Evolutionary conservation across 2,888 invertebrate species (phyloP), one percentile per base, ranked within the genome.

Genomic region (Hirtodrosophila alboralis): DNA sequence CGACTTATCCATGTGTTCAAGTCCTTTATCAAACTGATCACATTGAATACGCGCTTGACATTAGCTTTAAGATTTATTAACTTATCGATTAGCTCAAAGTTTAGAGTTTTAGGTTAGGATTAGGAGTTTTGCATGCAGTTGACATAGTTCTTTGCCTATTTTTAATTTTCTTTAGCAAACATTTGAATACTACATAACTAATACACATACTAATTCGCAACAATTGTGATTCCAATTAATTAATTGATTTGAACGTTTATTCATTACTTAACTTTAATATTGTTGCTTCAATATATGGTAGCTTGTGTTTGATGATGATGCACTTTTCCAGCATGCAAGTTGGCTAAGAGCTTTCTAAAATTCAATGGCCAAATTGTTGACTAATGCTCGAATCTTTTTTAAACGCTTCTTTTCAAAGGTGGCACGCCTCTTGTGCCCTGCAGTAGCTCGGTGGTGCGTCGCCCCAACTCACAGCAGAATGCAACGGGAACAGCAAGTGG

Each of bases 351-450:
- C 62, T 58, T 48, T 38, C 10, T 28, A 3, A 5, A 9, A 21
- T 10, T 37, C 14, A 1, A 26, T 27, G 41, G 45, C 23, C 1
- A 9, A 13, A 10, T 27, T 48, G 8, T 33, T 40, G 37, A 31
- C 48, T 70, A 71, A 71, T 56, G 21, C 34, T 2, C 5, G 10
- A 28, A 5, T 5, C 4, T 26, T 43, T 12, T 34, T 9, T 1
- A 18, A 27, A 53, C 27, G 36, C 16, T 68, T 56, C 66, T 71
- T 36, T 68, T 71, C 53, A 67, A 88, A 93, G 93, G 93, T 87
- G 92, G 92, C 84, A 92, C 92, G 18, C 92, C 92, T 30, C 83
- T 92, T 61, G 89, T 91, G 83, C 91, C 91, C 75, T 87, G 88
- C 66, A 83, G 79, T 62, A 81, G 77, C 27, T 58, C 86, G 37